Percentiles rank a stretch among this genome's conserved stretches.
Conservation (phyloP, 1,140 invertebrate genomes). For the Ephestia elutella region DNA sequence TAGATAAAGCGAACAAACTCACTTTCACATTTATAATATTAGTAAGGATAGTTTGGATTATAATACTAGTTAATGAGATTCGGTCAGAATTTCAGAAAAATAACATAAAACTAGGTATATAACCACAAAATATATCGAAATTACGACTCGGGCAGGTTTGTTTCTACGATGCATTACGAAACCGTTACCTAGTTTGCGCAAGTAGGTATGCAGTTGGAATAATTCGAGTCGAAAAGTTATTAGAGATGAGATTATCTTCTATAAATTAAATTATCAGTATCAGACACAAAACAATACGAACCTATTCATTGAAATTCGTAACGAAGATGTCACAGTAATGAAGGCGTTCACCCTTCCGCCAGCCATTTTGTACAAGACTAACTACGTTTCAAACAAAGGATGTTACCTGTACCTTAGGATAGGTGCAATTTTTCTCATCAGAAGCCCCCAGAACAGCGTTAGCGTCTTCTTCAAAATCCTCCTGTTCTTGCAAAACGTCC, state of each 20-base stretch:
- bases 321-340: not conserved
- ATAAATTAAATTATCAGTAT: no score
- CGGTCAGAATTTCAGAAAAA: no score
- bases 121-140: no score
- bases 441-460: conserved; percentile 91
- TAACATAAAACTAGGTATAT: no score
- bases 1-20: no score
- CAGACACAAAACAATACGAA: no score
- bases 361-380: conserved; percentile 24
- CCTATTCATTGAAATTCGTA: not conserved
- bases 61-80: no score
- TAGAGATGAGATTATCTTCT: no score
- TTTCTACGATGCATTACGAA: not conserved
- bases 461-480: conserved; percentile 88
- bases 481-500: conserved; percentile 86
- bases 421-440: conserved; percentile 92
- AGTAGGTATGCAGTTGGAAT: not conserved
- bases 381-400: not conserved
- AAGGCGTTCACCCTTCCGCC: conserved; percentile 1
- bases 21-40: no score
- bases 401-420: conserved; percentile 76
- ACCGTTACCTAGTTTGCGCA: not conserved
- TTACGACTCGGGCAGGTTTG: no score
- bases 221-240: no score
- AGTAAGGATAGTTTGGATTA: no score